Conservation (phyloP, 2,113 vertebrate genomes). For the Thamnophis sirtalis region DNA sequence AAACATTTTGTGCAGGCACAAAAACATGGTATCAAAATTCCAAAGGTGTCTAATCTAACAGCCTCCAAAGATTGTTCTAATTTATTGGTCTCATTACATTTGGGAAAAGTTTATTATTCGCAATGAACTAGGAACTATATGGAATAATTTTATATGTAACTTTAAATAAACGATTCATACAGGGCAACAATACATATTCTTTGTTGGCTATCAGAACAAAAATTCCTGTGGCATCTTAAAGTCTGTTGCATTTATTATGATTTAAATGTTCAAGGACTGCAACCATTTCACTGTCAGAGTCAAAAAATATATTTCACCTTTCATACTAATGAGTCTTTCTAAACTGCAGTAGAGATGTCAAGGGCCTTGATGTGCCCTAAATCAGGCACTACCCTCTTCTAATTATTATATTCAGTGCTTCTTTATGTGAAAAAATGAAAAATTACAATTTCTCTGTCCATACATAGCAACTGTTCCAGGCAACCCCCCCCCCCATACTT, state of each 20-base stretch:
- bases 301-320: neutral
- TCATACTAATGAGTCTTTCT: neutral
- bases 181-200: neutral
- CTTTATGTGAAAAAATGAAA: neutral
- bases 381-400: neutral
- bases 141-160: neutral
- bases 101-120: neutral
- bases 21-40: neutral
- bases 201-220: neutral
- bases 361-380: neutral
- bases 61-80: neutral
- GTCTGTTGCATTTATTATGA: neutral
- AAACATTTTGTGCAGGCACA: neutral
- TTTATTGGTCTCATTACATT: neutral
- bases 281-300: neutral
- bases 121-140: neutral
- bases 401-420: neutral
- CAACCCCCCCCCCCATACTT: neutral
- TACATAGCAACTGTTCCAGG: neutral
- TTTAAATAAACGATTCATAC: neutral
- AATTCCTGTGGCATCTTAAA: neutral
- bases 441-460: neutral
- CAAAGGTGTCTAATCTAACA: neutral
- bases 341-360: neutral
- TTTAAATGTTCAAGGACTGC: neutral